Percentiles rank a stretch among this genome's conserved stretches.
Conservation (phyloP, 2,797 vertebrate genomes). For the Cynopterus sphinx region DNA sequence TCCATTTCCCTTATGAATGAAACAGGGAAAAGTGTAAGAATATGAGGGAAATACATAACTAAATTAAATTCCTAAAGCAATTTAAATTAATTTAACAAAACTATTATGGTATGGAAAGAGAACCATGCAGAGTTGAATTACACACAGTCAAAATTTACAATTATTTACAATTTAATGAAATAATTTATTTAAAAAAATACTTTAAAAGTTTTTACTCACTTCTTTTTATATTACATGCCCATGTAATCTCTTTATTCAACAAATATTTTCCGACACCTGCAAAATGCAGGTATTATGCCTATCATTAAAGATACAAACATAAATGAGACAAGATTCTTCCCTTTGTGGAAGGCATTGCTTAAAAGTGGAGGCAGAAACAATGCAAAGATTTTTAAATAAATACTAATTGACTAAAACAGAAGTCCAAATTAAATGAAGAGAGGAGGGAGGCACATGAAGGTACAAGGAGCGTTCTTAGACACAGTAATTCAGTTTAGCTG, state of each 20-base stretch:
- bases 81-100: conserved; percentile 34
- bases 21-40: neutral
- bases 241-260: neutral
- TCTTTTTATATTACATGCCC: neutral
- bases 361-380: neutral
- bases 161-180: neutral
- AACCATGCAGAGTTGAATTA: neutral
- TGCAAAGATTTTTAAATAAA: neutral
- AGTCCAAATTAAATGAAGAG: neutral
- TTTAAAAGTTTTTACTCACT: neutral
- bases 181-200: neutral
- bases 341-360: neutral
- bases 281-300: neutral
- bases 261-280: neutral
- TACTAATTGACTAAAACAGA: neutral
- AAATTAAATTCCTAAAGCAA: neutral
- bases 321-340: neutral
- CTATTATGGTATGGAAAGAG: neutral
- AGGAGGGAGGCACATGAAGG: neutral
- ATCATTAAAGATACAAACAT: conserved; percentile 2
- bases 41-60: neutral
- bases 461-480: neutral
- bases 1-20: neutral
- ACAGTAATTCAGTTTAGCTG: neutral
- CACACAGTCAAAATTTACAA: neutral